These are phyloP conservation scores for Noctua pronuba DNA, from an alignment of 2,888 invertebrate species.

Conservation along the genomic window DNA sequence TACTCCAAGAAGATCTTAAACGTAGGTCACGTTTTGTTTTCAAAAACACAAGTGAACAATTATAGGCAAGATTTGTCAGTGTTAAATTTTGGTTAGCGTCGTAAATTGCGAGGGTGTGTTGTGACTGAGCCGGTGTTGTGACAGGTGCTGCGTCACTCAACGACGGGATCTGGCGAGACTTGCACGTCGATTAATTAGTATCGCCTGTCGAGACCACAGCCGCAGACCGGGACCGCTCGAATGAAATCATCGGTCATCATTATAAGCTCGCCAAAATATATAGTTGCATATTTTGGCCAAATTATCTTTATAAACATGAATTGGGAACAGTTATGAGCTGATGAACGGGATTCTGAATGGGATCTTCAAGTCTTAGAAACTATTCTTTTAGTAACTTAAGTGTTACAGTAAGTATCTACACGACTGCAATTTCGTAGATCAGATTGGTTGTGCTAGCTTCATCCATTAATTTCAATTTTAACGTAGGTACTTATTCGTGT, in stretches of 20 bases:
- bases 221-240: constrained; percentile 68
- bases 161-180: constrained; percentile 72
- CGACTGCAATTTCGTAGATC: not conserved
- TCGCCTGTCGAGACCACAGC: constrained; percentile 69
- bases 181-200: constrained; percentile 77
- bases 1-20: constrained; percentile 5
- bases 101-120: constrained; percentile 59
- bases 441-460: not conserved
- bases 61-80: constrained; percentile 22
- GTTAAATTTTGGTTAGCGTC: constrained; percentile 41
- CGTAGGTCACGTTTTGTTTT: constrained; percentile 25
- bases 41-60: constrained; percentile 9
- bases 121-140: constrained; percentile 68
- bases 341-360: constrained; percentile 14
- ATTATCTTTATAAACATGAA: constrained; percentile 64
- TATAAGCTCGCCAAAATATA: constrained; percentile 71
- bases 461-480: constrained; percentile 13
- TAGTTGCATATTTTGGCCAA: constrained; percentile 60
- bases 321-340: constrained; percentile 47
- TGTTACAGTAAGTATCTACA: constrained; percentile 9
- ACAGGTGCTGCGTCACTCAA: constrained; percentile 77
- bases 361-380: constrained; percentile 15
- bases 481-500: not conserved
- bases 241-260: constrained; percentile 77
- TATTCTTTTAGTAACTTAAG: constrained; percentile 18